phyloP scores from a whole-genome alignment of 2,888 invertebrate genomes.

The Xylota segnis region DNA sequence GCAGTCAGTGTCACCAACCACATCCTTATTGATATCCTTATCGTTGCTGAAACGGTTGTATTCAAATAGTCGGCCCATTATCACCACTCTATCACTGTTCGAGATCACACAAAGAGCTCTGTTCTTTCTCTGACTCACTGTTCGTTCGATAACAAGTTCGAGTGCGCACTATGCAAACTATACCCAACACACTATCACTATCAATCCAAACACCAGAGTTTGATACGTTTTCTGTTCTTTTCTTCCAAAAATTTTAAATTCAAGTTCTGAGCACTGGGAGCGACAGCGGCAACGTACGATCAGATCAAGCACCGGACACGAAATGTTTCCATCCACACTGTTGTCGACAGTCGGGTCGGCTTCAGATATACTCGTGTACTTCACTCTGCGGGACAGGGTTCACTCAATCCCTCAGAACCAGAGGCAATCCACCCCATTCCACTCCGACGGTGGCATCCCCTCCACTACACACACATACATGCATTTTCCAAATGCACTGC shows the following conservation, averaged over 20 bases:
- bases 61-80: constrained; percentile 82
- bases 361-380: constrained; percentile 36
- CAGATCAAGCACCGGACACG: constrained; percentile 82
- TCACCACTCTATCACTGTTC: constrained; percentile 37
- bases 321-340: constrained; percentile 79
- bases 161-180: neutral
- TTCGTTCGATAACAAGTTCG: constrained; percentile 16
- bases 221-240: neutral
- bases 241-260: constrained; percentile 12
- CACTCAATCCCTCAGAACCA: constrained; percentile 59
- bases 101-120: constrained; percentile 31
- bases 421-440: constrained; percentile 59
- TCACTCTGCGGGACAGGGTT: constrained; percentile 38
- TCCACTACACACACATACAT: neutral
- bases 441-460: constrained; percentile 13
- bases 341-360: constrained; percentile 54
- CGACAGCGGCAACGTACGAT: constrained; percentile 79
- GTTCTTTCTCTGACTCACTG: neutral
- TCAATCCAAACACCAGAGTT: neutral
- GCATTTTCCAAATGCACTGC: constrained; percentile 55
- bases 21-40: constrained; percentile 69
- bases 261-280: neutral
- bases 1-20: constrained; percentile 5
- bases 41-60: constrained; percentile 82
- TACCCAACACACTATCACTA: constrained; percentile 7